Percentiles rank a stretch among this genome's conserved stretches.
These are phyloP conservation scores for Brevimyrus niger DNA, from an alignment of 2,113 vertebrate genomes.

Conservation along the genomic window DNA sequence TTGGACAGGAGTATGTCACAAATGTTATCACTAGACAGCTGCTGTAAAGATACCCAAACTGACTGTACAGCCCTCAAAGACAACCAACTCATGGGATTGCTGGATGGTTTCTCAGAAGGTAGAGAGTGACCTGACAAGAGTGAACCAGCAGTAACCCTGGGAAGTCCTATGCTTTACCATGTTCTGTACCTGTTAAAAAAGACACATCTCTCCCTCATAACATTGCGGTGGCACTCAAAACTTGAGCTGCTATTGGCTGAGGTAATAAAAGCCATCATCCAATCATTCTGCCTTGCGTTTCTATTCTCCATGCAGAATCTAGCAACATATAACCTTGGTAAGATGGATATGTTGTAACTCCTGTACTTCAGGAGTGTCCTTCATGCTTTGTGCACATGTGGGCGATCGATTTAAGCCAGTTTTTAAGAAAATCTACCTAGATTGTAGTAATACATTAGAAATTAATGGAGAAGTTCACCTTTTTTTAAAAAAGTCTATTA, in stretches of 20 bases:
- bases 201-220: not conserved
- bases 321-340: not conserved
- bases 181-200: not conserved
- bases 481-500: not conserved
- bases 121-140: not conserved
- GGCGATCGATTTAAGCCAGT: not conserved
- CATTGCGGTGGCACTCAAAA: not conserved
- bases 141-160: not conserved
- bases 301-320: not conserved
- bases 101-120: not conserved
- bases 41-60: not conserved
- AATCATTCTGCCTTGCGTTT: not conserved
- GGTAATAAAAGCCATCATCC: not conserved
- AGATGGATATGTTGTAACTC: not conserved
- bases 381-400: not conserved
- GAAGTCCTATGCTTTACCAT: not conserved
- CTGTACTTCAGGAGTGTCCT: not conserved
- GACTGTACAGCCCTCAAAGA: not conserved
- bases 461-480: conserved; percentile 2
- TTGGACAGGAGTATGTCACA: not conserved
- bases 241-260: not conserved
- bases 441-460: not conserved
- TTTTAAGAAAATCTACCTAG: not conserved
- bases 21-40: not conserved
- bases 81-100: not conserved